phyloP scores from a whole-genome alignment of 2,113 vertebrate genomes.

The Synchiropus splendidus region DNA sequence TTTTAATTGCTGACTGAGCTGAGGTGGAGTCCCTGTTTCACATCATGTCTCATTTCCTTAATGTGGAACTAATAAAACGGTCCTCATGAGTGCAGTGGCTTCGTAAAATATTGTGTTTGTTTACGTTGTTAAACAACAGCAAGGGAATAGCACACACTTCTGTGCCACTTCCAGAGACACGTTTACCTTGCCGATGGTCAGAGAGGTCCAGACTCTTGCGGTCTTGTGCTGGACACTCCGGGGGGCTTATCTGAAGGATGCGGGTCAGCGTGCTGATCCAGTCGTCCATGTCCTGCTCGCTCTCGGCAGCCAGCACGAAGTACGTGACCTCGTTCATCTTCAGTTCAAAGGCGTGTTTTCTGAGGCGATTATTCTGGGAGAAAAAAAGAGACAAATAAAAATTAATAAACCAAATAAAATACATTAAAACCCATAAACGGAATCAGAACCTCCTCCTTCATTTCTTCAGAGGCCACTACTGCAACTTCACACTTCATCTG shows the following conservation, averaged over 20 bases:
- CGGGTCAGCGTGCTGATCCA: constrained; percentile 92
- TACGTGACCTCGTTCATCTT: constrained; percentile 99
- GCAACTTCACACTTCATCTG: no score
- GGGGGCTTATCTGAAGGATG: constrained; percentile 92
- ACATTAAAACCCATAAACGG: background rate
- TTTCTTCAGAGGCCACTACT: no score
- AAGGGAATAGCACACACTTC: background rate
- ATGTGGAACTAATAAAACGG: constrained; percentile 4
- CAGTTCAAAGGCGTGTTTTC: constrained; percentile 94
- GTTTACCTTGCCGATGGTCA: constrained; percentile 81
- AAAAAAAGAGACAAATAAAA: background rate
- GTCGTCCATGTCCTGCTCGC: constrained; percentile 95
- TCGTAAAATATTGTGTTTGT: background rate
- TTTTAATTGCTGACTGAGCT: constrained; percentile 10
- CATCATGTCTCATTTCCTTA: constrained; percentile 28
- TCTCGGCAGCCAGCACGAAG: constrained; percentile 97
- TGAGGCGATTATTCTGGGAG: constrained; percentile 84
- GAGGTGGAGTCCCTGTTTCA: constrained; percentile 21
- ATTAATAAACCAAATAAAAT: background rate
- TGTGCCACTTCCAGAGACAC: background rate
- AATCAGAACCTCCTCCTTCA: no score
- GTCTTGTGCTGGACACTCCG: constrained; percentile 76
- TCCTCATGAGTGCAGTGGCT: constrained; percentile 3
- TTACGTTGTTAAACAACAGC: constrained; percentile 7
- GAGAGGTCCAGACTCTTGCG: constrained; percentile 86